Evolutionary conservation across 64 coral and sea anemone genomes (phyloP), one percentile per base, ranked within the genome.

Genomic region (Catalaphyllia jardinei): DNA sequence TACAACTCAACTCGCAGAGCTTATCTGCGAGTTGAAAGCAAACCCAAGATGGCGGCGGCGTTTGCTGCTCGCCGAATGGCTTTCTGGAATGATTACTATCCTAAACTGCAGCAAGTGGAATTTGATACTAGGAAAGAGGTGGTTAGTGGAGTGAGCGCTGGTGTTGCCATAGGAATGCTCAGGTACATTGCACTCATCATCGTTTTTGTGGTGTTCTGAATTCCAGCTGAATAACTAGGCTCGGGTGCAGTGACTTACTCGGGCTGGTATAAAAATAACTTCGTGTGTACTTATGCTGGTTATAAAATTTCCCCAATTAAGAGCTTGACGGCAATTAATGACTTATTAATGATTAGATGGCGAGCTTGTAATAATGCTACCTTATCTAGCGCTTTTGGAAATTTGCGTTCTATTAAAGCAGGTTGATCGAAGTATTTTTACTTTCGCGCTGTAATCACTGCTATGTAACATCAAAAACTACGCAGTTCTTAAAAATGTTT

Each of bases 21-120:
- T 61, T 93, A 93, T 33, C 52, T 89, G 29, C 28, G 46, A 28
- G 74, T 93, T 67, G 60, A 73, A 17, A 35, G 22, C 13, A 62
- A 67, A 51, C 87, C 87, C 51, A 49, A 84, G 57, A 89, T 89
- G 87, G 39, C 11, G 29, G 42, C 59, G 25, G 64, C 87, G 39
- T 93, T 89, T 65, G 31, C 73, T 27, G 79, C 79, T 69, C 92
- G 75, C 13, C 74, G 67, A 71, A 75, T 93, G 79, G 78, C 80
- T 71, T 93, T 93, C 71, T 93, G 87, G 92, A 93, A 93, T 42
- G 75, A 51, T 22, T 93, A 93, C 55, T 77, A 93, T 71, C 87
- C 87, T 19, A 85, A 93, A 93, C 78, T 93, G 24, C 20, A 12
- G 22, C 20, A 90, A 72, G 64, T 72, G 9, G 8, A 24, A 24